phyloP scores from a whole-genome alignment of 92 coral and sea anemone species.

The Siderastrea siderea region DNA sequence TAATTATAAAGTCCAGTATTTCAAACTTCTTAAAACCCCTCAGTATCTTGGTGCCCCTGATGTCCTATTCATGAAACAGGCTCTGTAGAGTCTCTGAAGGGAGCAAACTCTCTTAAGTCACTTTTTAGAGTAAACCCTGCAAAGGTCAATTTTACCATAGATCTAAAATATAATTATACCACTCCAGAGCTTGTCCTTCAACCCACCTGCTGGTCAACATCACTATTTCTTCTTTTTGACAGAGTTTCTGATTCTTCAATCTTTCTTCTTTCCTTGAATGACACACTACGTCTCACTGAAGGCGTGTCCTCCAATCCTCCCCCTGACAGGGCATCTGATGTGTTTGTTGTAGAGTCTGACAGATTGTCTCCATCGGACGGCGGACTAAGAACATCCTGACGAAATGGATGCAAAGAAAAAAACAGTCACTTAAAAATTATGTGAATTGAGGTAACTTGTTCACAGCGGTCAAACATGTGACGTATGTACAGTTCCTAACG shows the following conservation, averaged over 20 bases:
- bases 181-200: neutral
- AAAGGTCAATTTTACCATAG: no score
- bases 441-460: no score
- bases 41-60: no score
- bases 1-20: no score
- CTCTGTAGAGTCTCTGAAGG: no score
- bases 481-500: no score
- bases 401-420: neutral
- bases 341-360: conserved; percentile 83
- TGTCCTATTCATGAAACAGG: no score
- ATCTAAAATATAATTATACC: neutral
- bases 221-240: conserved; percentile 90
- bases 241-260: conserved; percentile 56
- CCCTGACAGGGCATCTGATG: conserved; percentile 74
- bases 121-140: no score
- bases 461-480: no score
- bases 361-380: conserved; percentile 91
- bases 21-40: no score
- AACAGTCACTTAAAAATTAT: neutral
- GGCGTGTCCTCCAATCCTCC: conserved; percentile 59
- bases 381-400: conserved; percentile 88
- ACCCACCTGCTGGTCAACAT: conserved; percentile 89
- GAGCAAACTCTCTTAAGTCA: no score
- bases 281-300: conserved; percentile 89
- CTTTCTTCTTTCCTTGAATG: conserved; percentile 85